A percentile compares a stretch with the other conserved stretches of the same genome.
phyloP scores from a whole-genome alignment of 2,888 invertebrate genomes.

The Campopleginae sp. region DNA sequence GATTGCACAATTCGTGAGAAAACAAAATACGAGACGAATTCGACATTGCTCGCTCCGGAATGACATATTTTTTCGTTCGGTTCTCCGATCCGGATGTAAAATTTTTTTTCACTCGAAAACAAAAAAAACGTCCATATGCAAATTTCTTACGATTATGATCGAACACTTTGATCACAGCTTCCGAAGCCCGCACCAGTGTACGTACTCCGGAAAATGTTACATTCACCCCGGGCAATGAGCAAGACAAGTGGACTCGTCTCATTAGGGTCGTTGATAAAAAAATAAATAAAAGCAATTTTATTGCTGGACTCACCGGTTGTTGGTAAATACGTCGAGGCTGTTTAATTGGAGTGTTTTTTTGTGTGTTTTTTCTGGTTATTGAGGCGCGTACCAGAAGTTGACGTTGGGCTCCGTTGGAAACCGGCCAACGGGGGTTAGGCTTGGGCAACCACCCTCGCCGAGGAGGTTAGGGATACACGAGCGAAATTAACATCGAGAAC shows the following conservation, averaged over 20 bases:
- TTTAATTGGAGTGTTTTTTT: conserved; percentile 20
- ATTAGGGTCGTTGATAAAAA: neutral
- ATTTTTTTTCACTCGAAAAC: neutral
- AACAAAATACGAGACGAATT: neutral
- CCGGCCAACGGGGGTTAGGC: conserved; percentile 29
- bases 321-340: conserved; percentile 23
- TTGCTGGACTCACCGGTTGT: conserved; percentile 58
- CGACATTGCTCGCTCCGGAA: neutral
- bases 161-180: neutral
- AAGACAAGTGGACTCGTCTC: conserved; percentile 25
- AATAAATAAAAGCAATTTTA: neutral
- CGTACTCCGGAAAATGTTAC: neutral
- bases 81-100: no score
- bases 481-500: neutral
- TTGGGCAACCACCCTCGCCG: conserved; percentile 23
- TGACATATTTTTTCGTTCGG: neutral
- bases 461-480: conserved; percentile 25
- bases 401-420: conserved; percentile 27
- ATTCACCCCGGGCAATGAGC: neutral
- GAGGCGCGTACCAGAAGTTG: conserved; percentile 39
- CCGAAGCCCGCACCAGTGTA: neutral
- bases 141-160: neutral
- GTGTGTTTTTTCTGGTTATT: conserved; percentile 19
- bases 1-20: neutral
- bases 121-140: neutral